phyloP scores from a whole-genome alignment of 1,140 invertebrate genomes.

The Drosophila kanapiae region DNA sequence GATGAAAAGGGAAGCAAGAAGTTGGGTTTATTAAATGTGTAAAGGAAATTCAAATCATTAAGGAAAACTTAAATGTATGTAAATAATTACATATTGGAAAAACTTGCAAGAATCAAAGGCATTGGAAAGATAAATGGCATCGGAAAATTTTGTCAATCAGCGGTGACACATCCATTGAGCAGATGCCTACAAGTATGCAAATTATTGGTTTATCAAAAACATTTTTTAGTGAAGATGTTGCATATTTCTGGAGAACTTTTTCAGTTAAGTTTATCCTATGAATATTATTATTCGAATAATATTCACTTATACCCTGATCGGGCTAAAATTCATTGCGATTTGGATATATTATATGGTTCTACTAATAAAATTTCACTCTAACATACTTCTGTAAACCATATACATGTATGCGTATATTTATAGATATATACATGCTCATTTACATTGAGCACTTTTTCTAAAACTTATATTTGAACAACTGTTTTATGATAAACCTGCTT shows the following conservation, averaged over 20 bases:
- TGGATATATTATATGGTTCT: neutral
- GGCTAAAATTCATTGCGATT: neutral
- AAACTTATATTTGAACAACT: conserved; percentile 35
- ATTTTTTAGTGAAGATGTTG: neutral
- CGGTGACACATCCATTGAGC: too few relatives aligned
- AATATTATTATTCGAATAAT: neutral
- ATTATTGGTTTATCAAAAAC: neutral
- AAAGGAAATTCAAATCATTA: neutral
- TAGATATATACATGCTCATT: neutral
- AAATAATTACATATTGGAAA: too few relatives aligned
- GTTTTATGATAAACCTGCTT: conserved; percentile 21
- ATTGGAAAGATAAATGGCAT: neutral
- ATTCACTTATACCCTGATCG: neutral
- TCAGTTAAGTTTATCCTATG: neutral
- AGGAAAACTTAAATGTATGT: too few relatives aligned
- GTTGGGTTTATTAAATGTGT: too few relatives aligned
- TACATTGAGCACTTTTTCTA: neutral
- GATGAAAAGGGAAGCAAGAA: neutral
- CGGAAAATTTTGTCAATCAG: too few relatives aligned
- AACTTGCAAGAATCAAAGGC: too few relatives aligned
- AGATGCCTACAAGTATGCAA: neutral
- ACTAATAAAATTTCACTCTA: neutral
- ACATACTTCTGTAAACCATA: neutral
- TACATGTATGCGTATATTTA: neutral
- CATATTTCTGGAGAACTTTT: neutral